Percentiles rank a stretch among this genome's conserved stretches.
These are phyloP conservation scores for Amblyornis subalaris DNA, from an alignment of 2,113 vertebrate species.

Conservation along the genomic window DNA sequence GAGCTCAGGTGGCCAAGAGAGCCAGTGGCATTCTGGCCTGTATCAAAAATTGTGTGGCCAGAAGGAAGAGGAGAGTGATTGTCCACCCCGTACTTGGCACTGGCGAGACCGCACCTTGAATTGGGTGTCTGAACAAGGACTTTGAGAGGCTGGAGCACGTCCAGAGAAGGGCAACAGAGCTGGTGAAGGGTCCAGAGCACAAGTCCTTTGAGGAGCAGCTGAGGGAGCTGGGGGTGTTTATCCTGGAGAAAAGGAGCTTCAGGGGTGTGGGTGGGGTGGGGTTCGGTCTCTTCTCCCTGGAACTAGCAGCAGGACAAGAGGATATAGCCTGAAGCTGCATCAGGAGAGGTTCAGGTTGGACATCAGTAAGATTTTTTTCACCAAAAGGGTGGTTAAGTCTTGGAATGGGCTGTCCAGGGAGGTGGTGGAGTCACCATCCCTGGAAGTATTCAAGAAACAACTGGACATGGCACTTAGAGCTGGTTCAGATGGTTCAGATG, in stretches of 20 bases:
- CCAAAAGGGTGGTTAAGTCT: not conserved
- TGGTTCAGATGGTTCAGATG: not conserved
- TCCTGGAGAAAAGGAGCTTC: not conserved
- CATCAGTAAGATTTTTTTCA: not conserved
- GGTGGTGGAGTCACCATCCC: not conserved
- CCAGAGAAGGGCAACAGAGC: not conserved
- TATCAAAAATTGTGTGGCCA: not conserved
- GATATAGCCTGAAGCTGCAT: not conserved
- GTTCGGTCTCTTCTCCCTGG: not conserved
- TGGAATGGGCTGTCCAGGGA: not conserved
- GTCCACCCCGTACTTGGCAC: rapidly evolving
- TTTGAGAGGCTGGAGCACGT: not conserved
- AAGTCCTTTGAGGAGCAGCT: not conserved
- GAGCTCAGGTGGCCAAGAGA: not conserved
- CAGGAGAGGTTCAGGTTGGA: not conserved
- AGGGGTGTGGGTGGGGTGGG: not conserved
- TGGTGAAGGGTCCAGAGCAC: not conserved
- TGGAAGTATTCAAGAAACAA: not conserved
- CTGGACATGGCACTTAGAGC: not conserved
- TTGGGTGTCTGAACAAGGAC: not conserved
- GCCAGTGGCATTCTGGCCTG: not conserved
- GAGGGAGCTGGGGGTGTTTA: not conserved
- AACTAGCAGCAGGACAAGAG: not conserved
- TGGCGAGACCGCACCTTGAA: not conserved
- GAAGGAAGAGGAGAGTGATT: not conserved